Evolutionary conservation across 1,140 invertebrate genomes (phyloP).

Genomic region (Gonioctena quinquepunctata): DNA sequence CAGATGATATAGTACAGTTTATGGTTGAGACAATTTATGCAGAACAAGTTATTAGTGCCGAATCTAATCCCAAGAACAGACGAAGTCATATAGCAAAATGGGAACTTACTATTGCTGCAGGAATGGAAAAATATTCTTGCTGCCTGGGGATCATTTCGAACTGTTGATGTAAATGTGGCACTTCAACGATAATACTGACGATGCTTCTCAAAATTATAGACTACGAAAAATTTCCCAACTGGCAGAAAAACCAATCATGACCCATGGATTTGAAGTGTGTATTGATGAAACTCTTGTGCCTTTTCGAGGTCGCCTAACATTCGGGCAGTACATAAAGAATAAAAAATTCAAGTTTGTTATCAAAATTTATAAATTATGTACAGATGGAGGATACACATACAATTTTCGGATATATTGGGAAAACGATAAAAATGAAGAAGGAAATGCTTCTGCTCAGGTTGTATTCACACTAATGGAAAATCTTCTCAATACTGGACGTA

Average conservation of each 20-base stretch:
- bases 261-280: neutral
- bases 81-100: no score
- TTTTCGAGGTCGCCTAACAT: constrained; percentile 38
- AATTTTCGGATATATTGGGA: constrained; percentile 47
- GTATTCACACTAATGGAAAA: constrained; percentile 19
- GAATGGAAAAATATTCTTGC: no score
- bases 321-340: constrained; percentile 29
- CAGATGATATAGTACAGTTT: no score
- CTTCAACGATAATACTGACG: no score
- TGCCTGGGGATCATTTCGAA: no score
- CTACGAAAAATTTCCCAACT: neutral
- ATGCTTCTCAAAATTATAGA: no score
- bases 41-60: no score
- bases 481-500: constrained; percentile 24
- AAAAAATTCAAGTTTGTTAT: constrained; percentile 35
- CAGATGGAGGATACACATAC: constrained; percentile 45
- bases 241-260: neutral
- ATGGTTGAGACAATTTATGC: no score
- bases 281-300: constrained; percentile 50
- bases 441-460: neutral
- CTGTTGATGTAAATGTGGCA: neutral
- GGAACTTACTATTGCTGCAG: no score
- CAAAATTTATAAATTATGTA: constrained; percentile 52
- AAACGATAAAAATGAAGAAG: constrained; percentile 20
- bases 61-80: no score